Evolutionary conservation across 1,140 invertebrate genomes (phyloP), one percentile per base, ranked within the genome.

Genomic region (Ericerus pela): DNA sequence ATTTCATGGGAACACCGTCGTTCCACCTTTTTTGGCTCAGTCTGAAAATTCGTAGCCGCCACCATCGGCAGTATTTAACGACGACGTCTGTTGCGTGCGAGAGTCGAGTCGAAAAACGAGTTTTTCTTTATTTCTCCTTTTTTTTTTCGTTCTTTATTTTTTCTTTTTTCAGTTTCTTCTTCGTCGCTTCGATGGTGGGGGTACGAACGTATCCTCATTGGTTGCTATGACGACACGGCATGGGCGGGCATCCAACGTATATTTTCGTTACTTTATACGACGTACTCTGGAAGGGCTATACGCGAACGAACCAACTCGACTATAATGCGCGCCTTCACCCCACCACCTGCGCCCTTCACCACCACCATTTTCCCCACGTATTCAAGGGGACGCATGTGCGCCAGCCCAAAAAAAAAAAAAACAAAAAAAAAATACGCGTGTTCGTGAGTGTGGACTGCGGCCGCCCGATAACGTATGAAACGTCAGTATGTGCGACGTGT

Each of bases 381-480:
- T 24, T 47, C 10, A 14, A 47, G 22, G 41, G 20, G 26, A 24
- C 41, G 41, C 41, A 47, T 47, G 41, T 24, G 41, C 20, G 20
- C 22, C 41, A 47, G 20, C 41, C 41, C 41, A 4, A n/a, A n/a
- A n/a, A n/a, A n/a, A n/a, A n/a, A n/a, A n/a, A n/a, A n/a, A n/a
- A n/a, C n/a, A n/a, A n/a, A n/a, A n/a, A n/a, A n/a, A n/a, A n/a
- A n/a, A 47, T 47, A 24, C 41, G 26, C 41, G 41, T 47, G 14
- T 47, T 24, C 41, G 41, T 24, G 41, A 47, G 41, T 47, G 41
- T n/a, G n/a, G n/a, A n/a, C n/a, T n/a, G n/a, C n/a, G n/a, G n/a
- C n/a, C n/a, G n/a, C 41, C 22, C 26, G 11, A 14, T 47, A 47
- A 24, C 41, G 14, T 47, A 24, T 24, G n/a, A n/a, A 47, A 47